Percentiles rank a stretch among this genome's conserved stretches.
Evolutionary conservation across 2,113 vertebrate genomes (phyloP).

Genomic region (Thalassoma bifasciatum): DNA sequence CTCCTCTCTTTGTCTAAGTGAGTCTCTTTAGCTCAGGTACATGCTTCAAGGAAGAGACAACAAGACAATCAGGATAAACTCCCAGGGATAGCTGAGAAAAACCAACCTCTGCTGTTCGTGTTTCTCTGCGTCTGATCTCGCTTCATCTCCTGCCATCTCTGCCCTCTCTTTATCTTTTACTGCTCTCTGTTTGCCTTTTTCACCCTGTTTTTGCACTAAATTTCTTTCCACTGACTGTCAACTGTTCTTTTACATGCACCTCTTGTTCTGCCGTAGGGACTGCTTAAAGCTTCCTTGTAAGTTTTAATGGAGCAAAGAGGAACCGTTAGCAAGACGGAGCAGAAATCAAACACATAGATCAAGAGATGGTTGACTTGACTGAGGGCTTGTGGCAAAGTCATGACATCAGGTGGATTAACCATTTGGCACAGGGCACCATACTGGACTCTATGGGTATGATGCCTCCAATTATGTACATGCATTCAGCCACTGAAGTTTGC

Average conservation of each 20-base stretch:
- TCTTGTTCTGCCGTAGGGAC: background rate
- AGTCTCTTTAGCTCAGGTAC: slow-evolving; percentile 70
- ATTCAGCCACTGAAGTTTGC: too few relatives aligned
- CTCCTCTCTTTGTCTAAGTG: slow-evolving; percentile 66
- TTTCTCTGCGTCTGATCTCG: slow-evolving; percentile 22
- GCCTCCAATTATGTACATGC: too few relatives aligned
- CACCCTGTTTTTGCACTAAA: background rate
- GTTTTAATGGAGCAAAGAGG: background rate
- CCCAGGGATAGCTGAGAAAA: slow-evolving; percentile 37
- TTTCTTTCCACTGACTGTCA: background rate
- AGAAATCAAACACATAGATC: background rate
- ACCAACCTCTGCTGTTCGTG: slow-evolving; percentile 28
- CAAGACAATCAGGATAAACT: slow-evolving; percentile 69
- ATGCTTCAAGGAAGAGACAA: slow-evolving; percentile 69
- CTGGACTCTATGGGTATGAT: too few relatives aligned
- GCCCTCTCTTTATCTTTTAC: background rate
- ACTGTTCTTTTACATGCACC: background rate
- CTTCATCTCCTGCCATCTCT: background rate
- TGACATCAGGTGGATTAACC: too few relatives aligned
- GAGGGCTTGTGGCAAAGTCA: too few relatives aligned
- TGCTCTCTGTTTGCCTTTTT: background rate
- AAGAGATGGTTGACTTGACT: background rate
- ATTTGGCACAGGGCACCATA: too few relatives aligned
- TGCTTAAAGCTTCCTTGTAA: background rate
- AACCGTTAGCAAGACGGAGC: background rate